Evolutionary conservation across 2,888 invertebrate species (phyloP).

Genomic region (Drosophila flavopinicola): DNA sequence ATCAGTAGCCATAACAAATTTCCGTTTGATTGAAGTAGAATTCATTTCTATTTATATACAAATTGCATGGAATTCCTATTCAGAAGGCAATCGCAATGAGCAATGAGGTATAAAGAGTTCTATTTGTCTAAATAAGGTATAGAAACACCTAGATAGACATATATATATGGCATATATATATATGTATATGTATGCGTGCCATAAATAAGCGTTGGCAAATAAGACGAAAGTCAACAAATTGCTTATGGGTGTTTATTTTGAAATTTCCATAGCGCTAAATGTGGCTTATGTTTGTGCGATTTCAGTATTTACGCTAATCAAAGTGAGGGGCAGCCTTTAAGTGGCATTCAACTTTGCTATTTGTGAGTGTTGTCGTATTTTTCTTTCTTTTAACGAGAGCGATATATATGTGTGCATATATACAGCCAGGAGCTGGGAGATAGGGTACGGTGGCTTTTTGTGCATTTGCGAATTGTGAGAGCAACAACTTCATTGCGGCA

Average conservation of each 20-base stretch:
- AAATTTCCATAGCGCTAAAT: slow-evolving; percentile 61
- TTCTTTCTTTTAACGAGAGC: slow-evolving; percentile 4
- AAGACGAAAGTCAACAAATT: slow-evolving; percentile 51
- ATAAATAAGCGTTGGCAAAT: slow-evolving; percentile 24
- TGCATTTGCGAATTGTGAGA: slow-evolving; percentile 13
- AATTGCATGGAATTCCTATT: slow-evolving; percentile 1
- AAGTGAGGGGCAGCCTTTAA: slow-evolving; percentile 5
- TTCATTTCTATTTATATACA: not conserved
- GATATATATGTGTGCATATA: too few relatives aligned
- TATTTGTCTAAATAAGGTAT: slow-evolving; percentile 37
- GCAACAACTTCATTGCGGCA: slow-evolving; percentile 50
- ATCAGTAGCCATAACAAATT: slow-evolving; percentile 3
- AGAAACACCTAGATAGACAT: slow-evolving; percentile 14
- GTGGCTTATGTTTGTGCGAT: slow-evolving; percentile 39
- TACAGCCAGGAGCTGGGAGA: not conserved
- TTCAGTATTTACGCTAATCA: slow-evolving; percentile 41
- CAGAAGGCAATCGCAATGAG: not conserved
- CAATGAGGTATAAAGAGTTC: slow-evolving; percentile 19
- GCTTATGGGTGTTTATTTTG: slow-evolving; percentile 50
- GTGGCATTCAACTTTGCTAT: slow-evolving; percentile 12
- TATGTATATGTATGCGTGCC: slow-evolving; percentile 17
- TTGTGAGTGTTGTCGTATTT: slow-evolving; percentile 4
- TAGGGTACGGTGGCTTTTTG: not conserved
- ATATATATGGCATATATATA: slow-evolving; percentile 5
- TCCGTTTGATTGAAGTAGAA: not conserved